Evolutionary conservation across 2,113 vertebrate species (phyloP).

Genomic region (Lontra canadensis): DNA sequence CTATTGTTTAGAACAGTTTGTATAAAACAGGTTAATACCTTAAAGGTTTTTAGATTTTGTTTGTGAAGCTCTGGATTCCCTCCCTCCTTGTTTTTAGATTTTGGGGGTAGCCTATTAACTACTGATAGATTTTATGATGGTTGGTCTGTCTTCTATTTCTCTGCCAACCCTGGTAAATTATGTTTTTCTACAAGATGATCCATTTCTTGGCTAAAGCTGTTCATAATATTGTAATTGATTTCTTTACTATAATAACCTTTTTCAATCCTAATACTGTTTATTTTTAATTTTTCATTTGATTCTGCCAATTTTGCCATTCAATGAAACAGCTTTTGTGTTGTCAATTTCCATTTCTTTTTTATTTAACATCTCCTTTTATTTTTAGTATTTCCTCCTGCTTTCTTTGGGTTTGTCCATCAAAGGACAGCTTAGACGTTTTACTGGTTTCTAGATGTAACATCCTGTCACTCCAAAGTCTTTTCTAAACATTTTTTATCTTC

Average conservation of each 20-base stretch:
- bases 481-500: neutral
- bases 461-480: neutral
- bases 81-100: neutral
- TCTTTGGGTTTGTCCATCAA: neutral
- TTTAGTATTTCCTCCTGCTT: conserved; percentile 2
- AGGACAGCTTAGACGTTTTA: neutral
- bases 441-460: neutral
- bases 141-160: neutral
- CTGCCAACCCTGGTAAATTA: neutral
- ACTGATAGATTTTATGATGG: neutral
- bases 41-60: neutral
- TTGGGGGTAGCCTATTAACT: neutral
- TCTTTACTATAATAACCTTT: neutral
- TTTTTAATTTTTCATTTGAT: neutral
- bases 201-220: neutral
- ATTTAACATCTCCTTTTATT: neutral
- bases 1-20: neutral
- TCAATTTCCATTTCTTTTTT: neutral
- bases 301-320: neutral
- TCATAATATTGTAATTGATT: neutral
- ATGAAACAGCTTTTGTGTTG: neutral
- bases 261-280: neutral
- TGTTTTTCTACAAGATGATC: conserved; percentile 10
- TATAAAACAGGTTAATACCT: neutral
- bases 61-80: neutral